Conservation (phyloP, 2,888 invertebrate genomes). For the Tipula lateralis region DNA sequence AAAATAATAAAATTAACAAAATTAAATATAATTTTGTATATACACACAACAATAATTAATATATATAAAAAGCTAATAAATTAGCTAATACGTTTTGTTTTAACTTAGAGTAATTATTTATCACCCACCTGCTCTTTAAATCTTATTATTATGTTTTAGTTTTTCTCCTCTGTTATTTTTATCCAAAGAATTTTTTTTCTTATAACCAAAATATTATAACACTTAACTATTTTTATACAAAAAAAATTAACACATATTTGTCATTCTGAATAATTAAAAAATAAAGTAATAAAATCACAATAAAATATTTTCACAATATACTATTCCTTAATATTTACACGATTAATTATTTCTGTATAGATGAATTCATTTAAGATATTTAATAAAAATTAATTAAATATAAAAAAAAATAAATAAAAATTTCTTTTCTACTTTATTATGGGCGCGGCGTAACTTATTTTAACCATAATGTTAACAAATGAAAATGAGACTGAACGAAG, state of each 20-base stretch:
- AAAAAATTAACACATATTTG: not conserved
- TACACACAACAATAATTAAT: not conserved
- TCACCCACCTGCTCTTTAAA: conserved; percentile 25
- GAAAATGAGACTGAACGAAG: conserved; percentile 13
- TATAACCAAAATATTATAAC: conserved; percentile 6
- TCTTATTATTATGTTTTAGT: conserved; percentile 19
- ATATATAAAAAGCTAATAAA: not conserved
- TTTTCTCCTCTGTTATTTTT: conserved; percentile 26
- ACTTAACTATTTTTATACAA: conserved; percentile 3
- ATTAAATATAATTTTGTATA: not conserved
- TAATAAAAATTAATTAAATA: not conserved
- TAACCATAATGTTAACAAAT: conserved; percentile 25
- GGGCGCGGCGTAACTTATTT: conserved; percentile 29
- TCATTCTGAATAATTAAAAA: not conserved
- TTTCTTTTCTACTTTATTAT: not conserved
- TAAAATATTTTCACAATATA: not conserved
- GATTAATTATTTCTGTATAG: not conserved
- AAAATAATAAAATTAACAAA: not conserved
- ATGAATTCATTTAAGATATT: not conserved
- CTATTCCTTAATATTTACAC: conserved; percentile 26
- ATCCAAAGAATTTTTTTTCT: conserved; percentile 12
- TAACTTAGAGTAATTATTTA: not conserved
- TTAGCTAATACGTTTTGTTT: not conserved
- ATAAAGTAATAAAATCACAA: conserved; percentile 27
- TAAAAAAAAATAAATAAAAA: not conserved